Evolutionary conservation across 1,140 invertebrate genomes (phyloP), one percentile per base, ranked within the genome.

Genomic region (Habropoda laboriosa): DNA sequence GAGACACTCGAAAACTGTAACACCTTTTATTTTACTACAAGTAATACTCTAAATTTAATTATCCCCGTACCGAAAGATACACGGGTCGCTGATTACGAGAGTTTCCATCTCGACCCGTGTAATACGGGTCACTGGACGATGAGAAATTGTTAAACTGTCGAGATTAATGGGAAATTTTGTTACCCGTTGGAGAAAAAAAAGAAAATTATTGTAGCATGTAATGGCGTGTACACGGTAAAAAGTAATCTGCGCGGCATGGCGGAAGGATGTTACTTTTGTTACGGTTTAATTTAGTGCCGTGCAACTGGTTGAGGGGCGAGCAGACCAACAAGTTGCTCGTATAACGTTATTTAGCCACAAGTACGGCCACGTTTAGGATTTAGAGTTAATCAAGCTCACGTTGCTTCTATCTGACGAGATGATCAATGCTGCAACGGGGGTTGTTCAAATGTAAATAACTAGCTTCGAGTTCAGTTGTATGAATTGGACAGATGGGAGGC

Each of bases 321-420:
- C n/a, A n/a, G n/a, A 40, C 67, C 67, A 70, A 70, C 67, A 70
- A 70, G 67, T 70, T 70, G 35, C 67, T 70, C 49, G 49, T 70
- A 70, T 40, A 70, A 40, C 38, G 35, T 70, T 70, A 70, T 55
- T 70, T 70, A 70, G 35, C 67, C 49, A 27, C 32, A 38, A 55
- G 49, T 53, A 21, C n/a, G 16, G 16, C 24, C 45, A 21, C n/a
- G 45, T 24, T 38, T 53, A 55, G 67, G 49, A 45, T 70, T 70
- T 70, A 38, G 49, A 53, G 24, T 53, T 53, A 70, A 70, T 70
- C 32, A 12, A 53, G 67, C n/a, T 55, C 18, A 38, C 16, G 13
- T 4, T 18, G 32, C n/a, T 53, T 38, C 47, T 24, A 12, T 18
- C 47, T 7, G 21, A 24, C 35, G 32, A 53, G n/a, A 38, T 53